Conservation (phyloP, 2,888 invertebrate genomes). For the Leucophenga montana region DNA sequence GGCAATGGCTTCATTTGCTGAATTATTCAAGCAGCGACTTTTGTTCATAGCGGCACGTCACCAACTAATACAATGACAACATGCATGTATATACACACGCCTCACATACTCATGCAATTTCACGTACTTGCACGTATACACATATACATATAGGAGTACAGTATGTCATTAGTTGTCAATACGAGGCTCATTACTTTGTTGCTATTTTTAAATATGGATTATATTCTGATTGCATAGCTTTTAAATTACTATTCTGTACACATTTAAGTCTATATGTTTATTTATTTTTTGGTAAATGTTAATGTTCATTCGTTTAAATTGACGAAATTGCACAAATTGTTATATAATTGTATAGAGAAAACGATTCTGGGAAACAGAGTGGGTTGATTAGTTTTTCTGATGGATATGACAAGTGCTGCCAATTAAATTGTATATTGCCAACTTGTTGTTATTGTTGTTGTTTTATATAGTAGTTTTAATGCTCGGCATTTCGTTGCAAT, state of each 20-base stretch:
- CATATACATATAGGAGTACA: no score
- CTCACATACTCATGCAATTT: no score
- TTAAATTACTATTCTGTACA: neutral
- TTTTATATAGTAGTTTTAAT: conserved; percentile 26
- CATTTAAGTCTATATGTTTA: neutral
- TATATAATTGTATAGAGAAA: neutral
- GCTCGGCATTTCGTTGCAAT: no score
- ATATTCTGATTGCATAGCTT: neutral
- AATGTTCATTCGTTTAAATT: neutral
- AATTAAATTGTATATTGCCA: conserved; percentile 37
- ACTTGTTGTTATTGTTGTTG: conserved; percentile 19
- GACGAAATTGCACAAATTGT: conserved; percentile 14
- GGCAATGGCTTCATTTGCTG: no score
- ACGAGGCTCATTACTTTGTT: neutral
- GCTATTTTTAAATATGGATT: neutral
- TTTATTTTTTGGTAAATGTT: neutral
- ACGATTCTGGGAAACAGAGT: neutral
- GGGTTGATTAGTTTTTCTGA: conserved; percentile 10
- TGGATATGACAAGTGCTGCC: conserved; percentile 30
- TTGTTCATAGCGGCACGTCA: no score
- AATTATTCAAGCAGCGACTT: no score
- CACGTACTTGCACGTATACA: no score
- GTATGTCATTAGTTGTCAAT: no score
- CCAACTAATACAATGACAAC: no score
- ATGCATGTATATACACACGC: no score